These are phyloP conservation scores for Henicopernis longicauda DNA, from an alignment of 2,113 vertebrate species.

Conservation along the genomic window DNA sequence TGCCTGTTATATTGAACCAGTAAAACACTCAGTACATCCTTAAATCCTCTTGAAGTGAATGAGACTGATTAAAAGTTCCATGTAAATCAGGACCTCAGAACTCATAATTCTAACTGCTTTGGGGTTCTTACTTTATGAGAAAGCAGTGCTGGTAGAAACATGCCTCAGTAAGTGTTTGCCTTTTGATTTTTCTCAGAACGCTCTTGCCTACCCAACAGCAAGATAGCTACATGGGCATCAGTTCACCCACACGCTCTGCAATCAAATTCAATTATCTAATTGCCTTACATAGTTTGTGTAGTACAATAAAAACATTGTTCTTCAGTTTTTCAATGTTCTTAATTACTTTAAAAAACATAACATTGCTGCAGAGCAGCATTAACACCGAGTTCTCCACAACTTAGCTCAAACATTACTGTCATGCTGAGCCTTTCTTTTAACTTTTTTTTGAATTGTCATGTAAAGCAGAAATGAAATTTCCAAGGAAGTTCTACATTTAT, in stretches of 20 bases:
- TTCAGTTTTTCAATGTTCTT: background rate
- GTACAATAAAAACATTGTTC: background rate
- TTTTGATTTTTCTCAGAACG: background rate
- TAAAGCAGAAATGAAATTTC: background rate
- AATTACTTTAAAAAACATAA: background rate
- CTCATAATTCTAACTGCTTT: background rate
- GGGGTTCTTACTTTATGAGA: background rate
- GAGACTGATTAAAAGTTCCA: background rate
- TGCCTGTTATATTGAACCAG: background rate
- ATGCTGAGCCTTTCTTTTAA: background rate
- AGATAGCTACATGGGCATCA: background rate
- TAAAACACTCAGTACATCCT: background rate
- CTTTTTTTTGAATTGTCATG: background rate
- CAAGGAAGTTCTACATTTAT: background rate
- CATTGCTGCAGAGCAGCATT: background rate
- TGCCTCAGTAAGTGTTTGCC: background rate
- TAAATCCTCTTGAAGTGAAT: background rate
- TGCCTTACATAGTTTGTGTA: background rate
- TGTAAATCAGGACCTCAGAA: background rate
- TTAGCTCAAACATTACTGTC: background rate
- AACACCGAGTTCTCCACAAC: background rate
- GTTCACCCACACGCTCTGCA: background rate
- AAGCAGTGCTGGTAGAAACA: background rate
- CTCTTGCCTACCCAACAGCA: background rate
- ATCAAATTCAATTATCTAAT: background rate